Conservation (phyloP, 1,140 invertebrate species). For the Halictus rubicundus region DNA sequence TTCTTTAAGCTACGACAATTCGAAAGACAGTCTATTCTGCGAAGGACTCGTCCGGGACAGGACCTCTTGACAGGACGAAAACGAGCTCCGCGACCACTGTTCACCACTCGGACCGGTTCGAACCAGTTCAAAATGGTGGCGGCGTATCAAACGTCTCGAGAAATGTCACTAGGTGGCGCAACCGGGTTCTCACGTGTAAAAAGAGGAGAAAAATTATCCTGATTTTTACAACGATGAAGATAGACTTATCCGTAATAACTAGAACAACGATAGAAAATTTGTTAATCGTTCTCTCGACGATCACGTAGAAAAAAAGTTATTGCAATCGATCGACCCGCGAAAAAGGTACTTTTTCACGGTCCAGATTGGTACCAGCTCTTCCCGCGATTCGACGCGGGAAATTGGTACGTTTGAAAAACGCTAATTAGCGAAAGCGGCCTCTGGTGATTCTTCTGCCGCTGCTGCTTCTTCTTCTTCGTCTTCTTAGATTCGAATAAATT, state of each 20-base stretch:
- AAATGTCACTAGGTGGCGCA: neutral
- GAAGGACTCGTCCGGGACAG: slow-evolving; percentile 21
- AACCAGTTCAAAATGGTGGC: neutral
- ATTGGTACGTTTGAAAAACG: neutral
- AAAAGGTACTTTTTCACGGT: too few relatives aligned
- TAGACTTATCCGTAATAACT: neutral
- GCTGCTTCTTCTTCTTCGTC: slow-evolving; percentile 21
- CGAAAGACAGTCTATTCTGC: slow-evolving; percentile 52
- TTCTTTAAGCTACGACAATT: slow-evolving; percentile 43
- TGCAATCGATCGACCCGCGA: neutral
- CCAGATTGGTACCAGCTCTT: neutral
- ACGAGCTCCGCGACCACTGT: slow-evolving; percentile 32
- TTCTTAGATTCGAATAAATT: slow-evolving; percentile 33
- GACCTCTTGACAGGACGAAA: slow-evolving; percentile 34
- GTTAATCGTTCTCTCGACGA: neutral
- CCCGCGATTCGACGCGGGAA: neutral
- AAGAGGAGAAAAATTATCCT: neutral
- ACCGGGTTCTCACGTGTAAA: neutral
- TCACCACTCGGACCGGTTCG: neutral
- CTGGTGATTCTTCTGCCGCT: slow-evolving; percentile 4
- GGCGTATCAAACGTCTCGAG: neutral
- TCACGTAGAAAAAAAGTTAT: neutral
- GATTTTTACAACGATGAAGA: neutral
- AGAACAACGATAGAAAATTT: neutral
- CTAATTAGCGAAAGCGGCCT: slow-evolving; percentile 18